Conservation (phyloP, 2,797 vertebrate species). For the Todus mexicanus region DNA sequence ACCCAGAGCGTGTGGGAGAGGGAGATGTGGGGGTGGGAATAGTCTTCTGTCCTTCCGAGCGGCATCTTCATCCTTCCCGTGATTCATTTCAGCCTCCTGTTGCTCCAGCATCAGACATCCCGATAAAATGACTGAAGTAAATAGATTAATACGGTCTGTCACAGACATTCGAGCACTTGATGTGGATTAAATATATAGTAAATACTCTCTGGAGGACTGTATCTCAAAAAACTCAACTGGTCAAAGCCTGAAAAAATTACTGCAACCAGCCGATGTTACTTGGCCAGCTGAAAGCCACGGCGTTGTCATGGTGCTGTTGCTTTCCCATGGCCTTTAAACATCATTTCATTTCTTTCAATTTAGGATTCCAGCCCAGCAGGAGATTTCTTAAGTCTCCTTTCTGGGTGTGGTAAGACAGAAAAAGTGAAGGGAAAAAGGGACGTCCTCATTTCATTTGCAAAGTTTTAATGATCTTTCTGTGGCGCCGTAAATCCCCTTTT, state of each 20-base stretch:
- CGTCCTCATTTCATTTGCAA: not conserved
- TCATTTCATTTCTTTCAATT: not conserved
- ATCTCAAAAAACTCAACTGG: not conserved
- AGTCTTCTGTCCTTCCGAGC: not conserved
- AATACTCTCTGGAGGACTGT: not conserved
- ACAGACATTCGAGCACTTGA: not conserved
- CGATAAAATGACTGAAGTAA: not conserved
- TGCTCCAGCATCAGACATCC: not conserved
- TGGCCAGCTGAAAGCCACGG: not conserved
- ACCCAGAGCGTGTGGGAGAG: not conserved
- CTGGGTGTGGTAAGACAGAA: not conserved
- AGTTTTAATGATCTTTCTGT: not conserved
- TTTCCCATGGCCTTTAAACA: conserved; percentile 29
- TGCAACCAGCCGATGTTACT: not conserved
- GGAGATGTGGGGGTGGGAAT: not conserved
- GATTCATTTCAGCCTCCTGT: not conserved
- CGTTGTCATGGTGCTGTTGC: not conserved
- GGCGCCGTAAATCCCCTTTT: not conserved
- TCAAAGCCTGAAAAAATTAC: not conserved
- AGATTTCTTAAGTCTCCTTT: not conserved
- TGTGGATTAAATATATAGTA: not conserved
- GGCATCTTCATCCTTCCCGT: not conserved
- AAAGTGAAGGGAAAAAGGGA: not conserved
- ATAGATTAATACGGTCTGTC: not conserved
- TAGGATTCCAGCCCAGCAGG: not conserved